Percentiles rank a stretch among this genome's conserved stretches.
phyloP scores from a whole-genome alignment of 2,888 invertebrate genomes.

The Tetheella fluctuosa region DNA sequence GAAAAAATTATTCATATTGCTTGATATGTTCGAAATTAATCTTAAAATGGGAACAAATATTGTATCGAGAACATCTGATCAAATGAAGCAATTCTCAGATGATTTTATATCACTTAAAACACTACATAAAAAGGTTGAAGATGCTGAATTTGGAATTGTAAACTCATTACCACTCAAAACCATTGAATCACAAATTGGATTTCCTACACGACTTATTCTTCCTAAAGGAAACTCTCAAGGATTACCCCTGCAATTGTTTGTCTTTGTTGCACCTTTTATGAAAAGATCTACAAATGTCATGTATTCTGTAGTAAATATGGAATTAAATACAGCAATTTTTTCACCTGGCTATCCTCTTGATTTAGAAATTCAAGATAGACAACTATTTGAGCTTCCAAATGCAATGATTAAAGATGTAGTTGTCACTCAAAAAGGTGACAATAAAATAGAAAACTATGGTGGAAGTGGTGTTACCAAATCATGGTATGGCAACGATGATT shows the following conservation, averaged over 20 bases:
- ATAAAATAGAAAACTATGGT: constrained; percentile 43
- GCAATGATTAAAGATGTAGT: constrained; percentile 63
- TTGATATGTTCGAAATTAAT: constrained; percentile 85
- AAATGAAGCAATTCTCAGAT: constrained; percentile 84
- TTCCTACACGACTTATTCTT: constrained; percentile 87
- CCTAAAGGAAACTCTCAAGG: constrained; percentile 89
- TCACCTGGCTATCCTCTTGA: constrained; percentile 90
- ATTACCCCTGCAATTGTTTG: constrained; percentile 85
- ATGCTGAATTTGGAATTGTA: constrained; percentile 81
- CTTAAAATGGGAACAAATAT: constrained; percentile 86
- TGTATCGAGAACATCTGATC: constrained; percentile 86
- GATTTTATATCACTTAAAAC: constrained; percentile 85
- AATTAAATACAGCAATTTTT: constrained; percentile 68
- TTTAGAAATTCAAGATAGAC: constrained; percentile 81
- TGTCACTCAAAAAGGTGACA: constrained; percentile 61
- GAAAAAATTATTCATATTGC: constrained; percentile 83
- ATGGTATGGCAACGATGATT: constrained; percentile 40
- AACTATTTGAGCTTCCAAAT: constrained; percentile 67
- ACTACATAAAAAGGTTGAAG: constrained; percentile 84
- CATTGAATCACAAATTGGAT: constrained; percentile 83
- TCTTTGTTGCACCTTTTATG: constrained; percentile 84
- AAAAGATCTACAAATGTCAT: constrained; percentile 50
- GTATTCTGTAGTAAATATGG: constrained; percentile 63
- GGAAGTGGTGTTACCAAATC: constrained; percentile 41
- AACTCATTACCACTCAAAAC: constrained; percentile 78